Evolutionary conservation across 2,888 invertebrate species (phyloP).

Genomic region (Epinotia bilunana): DNA sequence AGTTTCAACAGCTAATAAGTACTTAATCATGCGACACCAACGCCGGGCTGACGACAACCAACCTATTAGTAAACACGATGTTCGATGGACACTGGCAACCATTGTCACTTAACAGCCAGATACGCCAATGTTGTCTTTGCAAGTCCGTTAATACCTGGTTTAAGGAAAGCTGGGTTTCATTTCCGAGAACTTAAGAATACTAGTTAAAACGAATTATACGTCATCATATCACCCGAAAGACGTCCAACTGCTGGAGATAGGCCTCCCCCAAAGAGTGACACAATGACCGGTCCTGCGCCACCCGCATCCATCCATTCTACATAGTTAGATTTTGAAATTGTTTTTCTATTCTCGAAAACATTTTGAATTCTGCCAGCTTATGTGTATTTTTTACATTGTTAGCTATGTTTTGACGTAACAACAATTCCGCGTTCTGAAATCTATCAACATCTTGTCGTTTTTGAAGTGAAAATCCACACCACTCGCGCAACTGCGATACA

Average conservation of each 20-base stretch:
- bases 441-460: slow-evolving; percentile 38
- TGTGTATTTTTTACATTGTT: slow-evolving; percentile 24
- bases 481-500: slow-evolving; percentile 1
- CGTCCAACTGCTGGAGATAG: too few species aligned
- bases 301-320: neutral
- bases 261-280: too few species aligned
- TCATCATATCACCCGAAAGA: too few species aligned
- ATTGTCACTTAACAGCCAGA: slow-evolving; percentile 17
- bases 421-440: slow-evolving; percentile 40
- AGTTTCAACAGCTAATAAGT: slow-evolving; percentile 25
- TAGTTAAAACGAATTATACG: neutral
- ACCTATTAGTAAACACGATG: slow-evolving; percentile 45
- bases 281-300: too few species aligned
- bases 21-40: slow-evolving; percentile 31
- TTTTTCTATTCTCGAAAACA: neutral
- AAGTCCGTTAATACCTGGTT: slow-evolving; percentile 2
- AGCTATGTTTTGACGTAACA: slow-evolving; percentile 35
- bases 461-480: slow-evolving; percentile 28
- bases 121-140: slow-evolving; percentile 17
- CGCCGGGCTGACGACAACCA: slow-evolving; percentile 19
- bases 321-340: neutral
- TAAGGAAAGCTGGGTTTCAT: neutral
- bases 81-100: slow-evolving; percentile 32
- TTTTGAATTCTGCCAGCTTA: slow-evolving; percentile 1
- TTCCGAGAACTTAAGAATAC: neutral